These are phyloP conservation scores for Palythoa grandis DNA, from an alignment of 92 coral and sea anemone species.

Conservation along the genomic window DNA sequence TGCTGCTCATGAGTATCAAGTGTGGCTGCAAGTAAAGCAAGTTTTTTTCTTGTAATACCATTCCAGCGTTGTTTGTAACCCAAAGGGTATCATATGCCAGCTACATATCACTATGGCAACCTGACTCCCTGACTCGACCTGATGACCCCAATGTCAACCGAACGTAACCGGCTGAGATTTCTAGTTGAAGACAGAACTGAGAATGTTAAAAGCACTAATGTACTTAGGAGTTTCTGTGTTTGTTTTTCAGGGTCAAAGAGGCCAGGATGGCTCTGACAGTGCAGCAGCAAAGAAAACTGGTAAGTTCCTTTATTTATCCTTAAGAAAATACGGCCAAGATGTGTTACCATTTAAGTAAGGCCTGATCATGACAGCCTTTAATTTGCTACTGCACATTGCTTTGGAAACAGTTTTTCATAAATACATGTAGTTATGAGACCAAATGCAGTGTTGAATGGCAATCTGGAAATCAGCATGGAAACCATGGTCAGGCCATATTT, in stretches of 20 bases:
- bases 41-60: background rate
- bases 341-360: background rate
- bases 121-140: too few species aligned
- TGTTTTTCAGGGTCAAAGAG: background rate
- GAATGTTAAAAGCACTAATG: background rate
- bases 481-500: background rate
- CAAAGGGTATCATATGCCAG: too few species aligned
- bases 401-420: background rate
- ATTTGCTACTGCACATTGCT: background rate
- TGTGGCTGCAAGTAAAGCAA: too few species aligned
- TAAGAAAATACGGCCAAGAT: background rate
- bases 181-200: too few species aligned
- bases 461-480: background rate
- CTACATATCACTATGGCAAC: too few species aligned
- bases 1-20: too few species aligned
- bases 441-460: background rate
- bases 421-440: background rate
- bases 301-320: background rate
- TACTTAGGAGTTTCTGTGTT: background rate
- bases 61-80: too few species aligned
- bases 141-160: too few species aligned
- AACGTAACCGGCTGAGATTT: too few species aligned
- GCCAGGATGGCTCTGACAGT: conserved; percentile 6
- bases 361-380: background rate
- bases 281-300: conserved; percentile 17